Evolutionary conservation across 2,888 invertebrate genomes (phyloP), one percentile per base, ranked within the genome.

Genomic region (Heterodera filipjevi): DNA sequence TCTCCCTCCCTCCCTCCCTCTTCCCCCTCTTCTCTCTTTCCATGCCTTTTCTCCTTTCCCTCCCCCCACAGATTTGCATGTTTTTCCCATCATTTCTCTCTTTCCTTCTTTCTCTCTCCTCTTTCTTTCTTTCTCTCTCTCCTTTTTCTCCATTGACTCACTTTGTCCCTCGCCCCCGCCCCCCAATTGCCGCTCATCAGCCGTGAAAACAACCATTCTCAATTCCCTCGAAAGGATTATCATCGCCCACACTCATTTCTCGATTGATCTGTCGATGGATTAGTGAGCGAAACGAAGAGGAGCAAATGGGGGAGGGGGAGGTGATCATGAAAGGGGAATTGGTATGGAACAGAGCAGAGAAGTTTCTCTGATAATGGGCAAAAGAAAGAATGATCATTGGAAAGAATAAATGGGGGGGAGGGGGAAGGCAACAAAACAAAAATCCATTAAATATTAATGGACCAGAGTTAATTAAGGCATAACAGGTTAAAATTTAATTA

Each of bases 161-260:
- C 19, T 49, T 49, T 19, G 2, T 27, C n/a, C 59, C 59, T n/a
- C 59, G 8, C n/a, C 59, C 59, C n/a, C 59, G n/a, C 59, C 59
- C n/a, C n/a, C 59, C 59, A 59, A 59, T 59, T 27, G 59, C 59
- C 59, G 59, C 59, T 59, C 59, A 59, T 59, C 59, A 59, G 59
- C 59, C 59, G 59, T 59, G 59, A 59, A 59, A 59, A 59, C 59
- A 59, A 59, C 59, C 59, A 59, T 59, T n/a, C 59, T 10, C 39
- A 39, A 49, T 49, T 49, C 49, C 59, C n/a, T 3, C 27, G 59
- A 8, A 27, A 12, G 59, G 59, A 59, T 59, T 59, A 59, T 59
- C 59, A 59, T 59, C 59, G 27, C 59, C 59, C 49, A n/a, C 27
- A 27, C 59, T 59, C 27, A 59, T 59, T 59, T 59, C 59, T 59